Evolutionary conservation across 2,113 vertebrate species (phyloP), one percentile per base, ranked within the genome.

Genomic region (Heloderma charlesbogerti): DNA sequence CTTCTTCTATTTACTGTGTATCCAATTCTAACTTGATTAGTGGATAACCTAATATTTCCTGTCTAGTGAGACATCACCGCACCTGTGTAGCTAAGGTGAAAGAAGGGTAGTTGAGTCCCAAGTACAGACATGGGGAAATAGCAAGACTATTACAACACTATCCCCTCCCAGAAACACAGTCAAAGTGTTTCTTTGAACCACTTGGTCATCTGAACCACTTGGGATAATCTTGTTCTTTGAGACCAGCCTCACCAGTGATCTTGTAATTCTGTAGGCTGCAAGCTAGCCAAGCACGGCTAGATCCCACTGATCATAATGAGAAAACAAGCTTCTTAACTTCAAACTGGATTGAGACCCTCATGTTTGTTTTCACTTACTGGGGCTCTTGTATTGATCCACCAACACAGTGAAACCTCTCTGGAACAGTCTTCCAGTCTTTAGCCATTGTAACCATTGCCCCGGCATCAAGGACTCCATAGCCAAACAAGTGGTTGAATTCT

Each of bases 391-490:
- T 94, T 6, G 98, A 98, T 92, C 99, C 99, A 43, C 98, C 99
- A 63, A 99, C 97, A 54, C 99, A 99, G 94, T 99, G 99, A 97
- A 99, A 99, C 92, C 99, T 98, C 95, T 99, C 99, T 0, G 99
- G 99, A 75, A 99, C 99, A 0, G 98, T 98, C 96, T 98, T 99
- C 99, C 99, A 99, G 89, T 99, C 99, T 93, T 98, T 98, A 0
- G 99, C 98, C 98, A 99, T 99, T 95, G 99, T 99, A 91, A 99
- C 99, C 99, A 99, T 99, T 40, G 98, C 98, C 2, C 99, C 99
- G 1, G 99, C 99, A 0, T 99, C 99, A 3, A 99, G 97, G 84
- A 99, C 99, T 0, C 99, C 99, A 0, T 99, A 99, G 90, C 99
- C 99, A 90, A 99, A 99, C 94, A 99, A 97, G 91, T 99, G 99